Base-by-base conservation (phyloP, 2,797 vertebrate genomes). In the Hippocampus kuda region DNA sequence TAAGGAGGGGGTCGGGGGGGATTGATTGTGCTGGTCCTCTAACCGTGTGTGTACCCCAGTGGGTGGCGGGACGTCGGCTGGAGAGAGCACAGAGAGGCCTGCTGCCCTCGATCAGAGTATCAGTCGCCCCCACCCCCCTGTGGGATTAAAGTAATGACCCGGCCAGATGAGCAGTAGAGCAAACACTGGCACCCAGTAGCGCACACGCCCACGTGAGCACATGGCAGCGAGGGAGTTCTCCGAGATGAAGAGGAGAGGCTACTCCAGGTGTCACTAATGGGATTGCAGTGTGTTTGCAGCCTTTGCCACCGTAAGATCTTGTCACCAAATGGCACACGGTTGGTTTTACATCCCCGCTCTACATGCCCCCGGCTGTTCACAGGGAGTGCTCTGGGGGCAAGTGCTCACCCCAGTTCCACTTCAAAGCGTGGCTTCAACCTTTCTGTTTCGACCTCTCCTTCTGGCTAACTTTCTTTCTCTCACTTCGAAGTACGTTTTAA, bases 91-190 rank as follows among this genome's bases (percentile, higher is more conserved):
- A 78, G 73, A 84, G 77, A 71, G 74, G 74, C 81, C 79, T 78
- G 79, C 82, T 84, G 83, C 61, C 81, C 81, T 81, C 70, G 78
- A 84, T 88, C 82, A 86, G 72, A 78, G 75, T 75, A 75, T 68
- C 72, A 67, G 71, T 76, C 76, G 74, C 73, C 74, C 75, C 73
- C 48, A 27, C 46, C 61, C 65, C 72, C 61, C 38, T 72, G 72
- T 69, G 81, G 90, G 91, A 91, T 91, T 90, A 91, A 79, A 82
- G 84, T 89, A 89, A 89, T 90, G 85, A 78, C 83, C 79, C 74
- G 70, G 78, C 81, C 80, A 88, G 88, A 91, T 87, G 84, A 89
- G 82, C 74, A 79, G 75, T 75, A 86, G 79, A 80, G 83, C 75
- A 83, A 83, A 83, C 85, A 84, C 84, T 79, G 83, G 77, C 79